Base-by-base conservation (phyloP, 2,113 vertebrate genomes). In the Condylura cristata region DNA sequence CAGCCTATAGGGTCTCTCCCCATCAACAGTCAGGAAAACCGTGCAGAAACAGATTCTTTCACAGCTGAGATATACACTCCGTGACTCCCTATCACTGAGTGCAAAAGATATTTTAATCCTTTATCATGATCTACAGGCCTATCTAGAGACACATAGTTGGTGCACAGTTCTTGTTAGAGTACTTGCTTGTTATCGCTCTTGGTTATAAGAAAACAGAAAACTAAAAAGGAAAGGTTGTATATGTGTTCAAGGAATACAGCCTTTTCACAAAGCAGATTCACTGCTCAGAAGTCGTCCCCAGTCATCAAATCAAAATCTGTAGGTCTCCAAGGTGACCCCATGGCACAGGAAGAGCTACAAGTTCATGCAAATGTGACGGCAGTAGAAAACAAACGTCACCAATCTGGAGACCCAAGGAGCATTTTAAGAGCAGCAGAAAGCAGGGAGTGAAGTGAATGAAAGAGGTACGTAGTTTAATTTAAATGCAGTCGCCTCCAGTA, bases 391-490 rank as follows among this genome's bases (percentile, higher is more conserved):
- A 63, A 13, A 63, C 48, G 46, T n/a, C 78, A 60, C 39, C 11
- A 0, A 26, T 32, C 53, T n/a, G 44, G 53, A 91, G 72, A 70
- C 51, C 71, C n/a, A 16, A 18, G 44, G 34, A 48, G 14, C 18
- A 26, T 71, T 70, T 80, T 76, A 70, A 65, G 39, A 81, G n/a
- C 72, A 58, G 65, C 44, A 37, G 65, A 41, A 75, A 84, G 44
- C 80, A 24, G 66, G 39, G 61, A 66, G 48, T 11, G 6, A 41
- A 34, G 3, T 48, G 72, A 65, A 13, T 26, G 28, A 44, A 85
- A 10, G 89, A 74, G 74, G 72, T 60, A 30, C 22, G 30, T 75
- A 28, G 88, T 94, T 80, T 88, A 41, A 75, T 94, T 56, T 79
- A n/a, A 61, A 28, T 9, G 66, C 72, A 65, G 4, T 41, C 71